Evolutionary conservation across 2,888 invertebrate genomes (phyloP), one percentile per base, ranked within the genome.

Genomic region (Microplitis manilae): DNA sequence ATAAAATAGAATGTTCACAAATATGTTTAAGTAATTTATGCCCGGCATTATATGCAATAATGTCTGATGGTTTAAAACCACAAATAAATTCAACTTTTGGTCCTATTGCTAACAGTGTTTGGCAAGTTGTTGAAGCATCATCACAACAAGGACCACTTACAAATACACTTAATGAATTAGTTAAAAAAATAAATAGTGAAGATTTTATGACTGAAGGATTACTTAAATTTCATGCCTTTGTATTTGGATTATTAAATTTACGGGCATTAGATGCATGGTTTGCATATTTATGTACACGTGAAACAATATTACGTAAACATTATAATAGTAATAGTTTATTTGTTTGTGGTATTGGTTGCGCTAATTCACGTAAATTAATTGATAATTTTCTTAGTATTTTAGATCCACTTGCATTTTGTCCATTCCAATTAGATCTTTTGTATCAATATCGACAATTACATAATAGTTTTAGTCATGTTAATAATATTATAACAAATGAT

Each of bases 231-330:
- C 96, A 96, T 88, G 96, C 96, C 73, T 97, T 97, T 88, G 94
- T 96, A 81, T 94, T 96, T 87, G 97, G 96, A 67, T 91, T 97
- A 79, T 92, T 97, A 75, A 97, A 97, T 90, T 93, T 96, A 75
- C 93, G 95, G 82, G 95, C 96, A n/a, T 91, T 97, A 83, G 97
- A 97, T 85, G 96, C 96, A 50, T 97, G 97, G 97, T 93, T 96
- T 81, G 95, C 95, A 77, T 97, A 96, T 88, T 92, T 97, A 73
- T 93, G 96, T 81, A 95, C 96, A 13, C 93, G 97, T 81, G 97
- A 97, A 88, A 94, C 94, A 17, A 93, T 96, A 17, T 91, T 97
- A 72, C 93, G 93, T 64, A 95, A 95, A 86, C 96, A 97, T 88
- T 97, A 97, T 90, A 93, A 92, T 5, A 92, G 93, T 7, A 94